phyloP scores from a whole-genome alignment of 1,140 invertebrate species.

The Drosophila arawakana region DNA sequence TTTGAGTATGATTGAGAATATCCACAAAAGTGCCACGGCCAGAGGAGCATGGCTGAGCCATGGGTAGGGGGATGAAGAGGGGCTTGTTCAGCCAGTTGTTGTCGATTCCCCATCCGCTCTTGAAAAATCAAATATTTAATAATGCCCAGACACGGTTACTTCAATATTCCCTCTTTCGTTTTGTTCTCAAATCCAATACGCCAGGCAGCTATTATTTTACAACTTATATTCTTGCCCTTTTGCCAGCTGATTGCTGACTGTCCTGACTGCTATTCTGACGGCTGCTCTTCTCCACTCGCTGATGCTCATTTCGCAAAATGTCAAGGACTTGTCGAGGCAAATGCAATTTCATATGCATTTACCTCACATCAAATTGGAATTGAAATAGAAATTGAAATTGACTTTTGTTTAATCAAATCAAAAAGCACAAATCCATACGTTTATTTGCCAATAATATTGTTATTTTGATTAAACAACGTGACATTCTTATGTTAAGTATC shows the following conservation, averaged over 20 bases:
- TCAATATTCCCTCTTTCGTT: conserved; percentile 46
- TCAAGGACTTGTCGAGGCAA: conserved; percentile 72
- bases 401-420: conserved; percentile 65
- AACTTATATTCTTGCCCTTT: conserved; percentile 33
- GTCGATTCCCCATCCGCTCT: conserved; percentile 56
- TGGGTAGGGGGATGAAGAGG: background rate
- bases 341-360: conserved; percentile 76
- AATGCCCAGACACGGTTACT: conserved; percentile 72
- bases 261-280: background rate
- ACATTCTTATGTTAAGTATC: background rate
- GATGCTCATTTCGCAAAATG: conserved; percentile 73
- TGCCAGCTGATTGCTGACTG: conserved; percentile 11
- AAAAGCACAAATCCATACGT: conserved; percentile 7
- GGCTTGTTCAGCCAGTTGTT: conserved; percentile 38
- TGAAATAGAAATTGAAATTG: conserved; percentile 43
- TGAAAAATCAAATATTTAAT: conserved; percentile 72
- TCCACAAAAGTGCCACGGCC: conserved; percentile 57
- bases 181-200: conserved; percentile 42
- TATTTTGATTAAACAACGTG: too few species aligned
- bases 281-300: background rate
- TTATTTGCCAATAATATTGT: background rate
- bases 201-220: conserved; percentile 65
- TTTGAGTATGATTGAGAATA: conserved; percentile 84
- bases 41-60: background rate
- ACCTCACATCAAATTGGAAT: conserved; percentile 29